A percentile compares a stretch with the other conserved stretches of the same genome.
phyloP scores from a whole-genome alignment of 2,888 invertebrate species.

The Diarsia brunnea region DNA sequence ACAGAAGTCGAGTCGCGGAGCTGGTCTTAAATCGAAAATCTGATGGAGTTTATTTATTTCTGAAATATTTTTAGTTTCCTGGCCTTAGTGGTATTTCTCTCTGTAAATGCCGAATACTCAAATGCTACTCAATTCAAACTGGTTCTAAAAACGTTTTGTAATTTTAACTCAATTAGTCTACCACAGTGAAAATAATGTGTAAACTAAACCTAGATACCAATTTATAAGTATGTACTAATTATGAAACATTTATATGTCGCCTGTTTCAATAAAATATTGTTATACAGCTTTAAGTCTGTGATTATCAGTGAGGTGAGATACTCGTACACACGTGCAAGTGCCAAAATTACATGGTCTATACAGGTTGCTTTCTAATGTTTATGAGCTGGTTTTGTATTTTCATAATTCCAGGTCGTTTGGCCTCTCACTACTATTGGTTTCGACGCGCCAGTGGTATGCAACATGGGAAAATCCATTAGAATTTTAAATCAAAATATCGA shows the following conservation, averaged over 20 bases:
- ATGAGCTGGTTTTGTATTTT: background rate
- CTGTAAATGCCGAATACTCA: background rate
- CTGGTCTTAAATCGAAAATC: conserved; percentile 4
- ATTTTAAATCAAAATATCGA: background rate
- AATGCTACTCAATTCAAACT: background rate
- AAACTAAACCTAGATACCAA: background rate
- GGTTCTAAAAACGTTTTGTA: background rate
- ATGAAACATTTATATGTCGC: background rate
- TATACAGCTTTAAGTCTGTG: background rate
- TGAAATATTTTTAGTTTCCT: background rate
- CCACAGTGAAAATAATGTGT: background rate
- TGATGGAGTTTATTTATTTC: background rate
- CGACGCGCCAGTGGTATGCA: background rate
- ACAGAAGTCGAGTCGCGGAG: background rate
- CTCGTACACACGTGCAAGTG: background rate
- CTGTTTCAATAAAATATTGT: background rate
- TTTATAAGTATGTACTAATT: background rate
- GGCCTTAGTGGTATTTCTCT: background rate
- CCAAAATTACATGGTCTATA: background rate
- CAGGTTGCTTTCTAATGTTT: background rate
- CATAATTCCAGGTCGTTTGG: background rate
- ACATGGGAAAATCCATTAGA: conserved; percentile 36
- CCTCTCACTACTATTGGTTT: background rate
- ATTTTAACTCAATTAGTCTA: background rate
- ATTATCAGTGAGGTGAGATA: background rate